A percentile compares a stretch with the other conserved stretches of the same genome.
Evolutionary conservation across 2,797 vertebrate genomes (phyloP).

Genomic region (Anguilla obscura): DNA sequence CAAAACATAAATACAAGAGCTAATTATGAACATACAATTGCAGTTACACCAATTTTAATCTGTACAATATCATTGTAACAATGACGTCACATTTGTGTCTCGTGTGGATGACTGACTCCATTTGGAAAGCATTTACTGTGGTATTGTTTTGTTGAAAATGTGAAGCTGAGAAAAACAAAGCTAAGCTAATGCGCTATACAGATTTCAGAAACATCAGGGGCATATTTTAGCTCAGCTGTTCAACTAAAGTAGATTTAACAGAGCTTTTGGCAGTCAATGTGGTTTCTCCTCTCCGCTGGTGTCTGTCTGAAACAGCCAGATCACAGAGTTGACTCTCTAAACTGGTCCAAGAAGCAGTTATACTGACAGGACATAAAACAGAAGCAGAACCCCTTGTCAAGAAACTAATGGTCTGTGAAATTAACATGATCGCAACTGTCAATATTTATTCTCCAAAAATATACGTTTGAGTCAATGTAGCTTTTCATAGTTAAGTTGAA

Average conservation of each 20-base stretch:
- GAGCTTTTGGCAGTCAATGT: slow-evolving; percentile 30
- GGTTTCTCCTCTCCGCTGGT: background rate
- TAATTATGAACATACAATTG: background rate
- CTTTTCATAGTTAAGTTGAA: background rate
- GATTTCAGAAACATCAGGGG: background rate
- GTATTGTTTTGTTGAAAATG: background rate
- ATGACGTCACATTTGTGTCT: background rate
- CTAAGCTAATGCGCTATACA: background rate
- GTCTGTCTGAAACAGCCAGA: slow-evolving; percentile 26
- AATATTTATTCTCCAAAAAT: slow-evolving; percentile 38
- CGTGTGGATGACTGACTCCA: background rate
- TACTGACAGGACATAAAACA: slow-evolving; percentile 70
- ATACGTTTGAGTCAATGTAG: background rate
- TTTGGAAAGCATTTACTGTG: background rate
- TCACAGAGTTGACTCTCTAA: slow-evolving; percentile 21
- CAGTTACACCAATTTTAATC: background rate
- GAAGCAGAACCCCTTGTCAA: slow-evolving; percentile 68
- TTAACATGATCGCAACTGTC: slow-evolving; percentile 73
- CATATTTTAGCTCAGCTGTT: background rate
- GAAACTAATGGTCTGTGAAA: slow-evolving; percentile 77
- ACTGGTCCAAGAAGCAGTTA: slow-evolving; percentile 60
- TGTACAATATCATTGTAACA: background rate
- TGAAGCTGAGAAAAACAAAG: background rate
- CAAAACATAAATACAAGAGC: background rate
- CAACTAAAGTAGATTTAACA: background rate